These are phyloP conservation scores for Panurus biarmicus DNA, from an alignment of 2,113 vertebrate species.

Conservation along the genomic window DNA sequence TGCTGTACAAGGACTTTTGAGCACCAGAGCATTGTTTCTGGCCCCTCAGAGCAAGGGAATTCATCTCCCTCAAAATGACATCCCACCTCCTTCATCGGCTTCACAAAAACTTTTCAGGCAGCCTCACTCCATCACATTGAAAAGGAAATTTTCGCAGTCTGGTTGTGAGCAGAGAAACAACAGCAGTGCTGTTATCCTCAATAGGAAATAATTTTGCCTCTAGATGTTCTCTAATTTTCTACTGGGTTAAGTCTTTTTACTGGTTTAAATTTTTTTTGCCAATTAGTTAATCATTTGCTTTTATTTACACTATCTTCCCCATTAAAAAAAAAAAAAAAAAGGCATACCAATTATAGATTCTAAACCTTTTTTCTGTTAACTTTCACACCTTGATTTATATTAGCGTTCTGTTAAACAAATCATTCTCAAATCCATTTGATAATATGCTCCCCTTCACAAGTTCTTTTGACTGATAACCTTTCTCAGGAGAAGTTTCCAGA, in stretches of 20 bases:
- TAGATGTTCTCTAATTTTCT: not conserved
- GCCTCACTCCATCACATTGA: not conserved
- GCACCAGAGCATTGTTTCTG: not conserved
- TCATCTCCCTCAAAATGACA: not conserved
- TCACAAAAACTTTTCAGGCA: not conserved
- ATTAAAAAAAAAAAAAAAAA: not conserved
- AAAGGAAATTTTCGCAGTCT: not conserved
- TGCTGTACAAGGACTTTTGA: not conserved
- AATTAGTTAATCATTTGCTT: not conserved
- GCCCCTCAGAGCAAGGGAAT: not conserved
- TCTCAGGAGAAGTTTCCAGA: not conserved
- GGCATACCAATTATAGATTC: not conserved
- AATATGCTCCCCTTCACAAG: not conserved
- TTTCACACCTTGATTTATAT: not conserved
- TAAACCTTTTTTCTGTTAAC: not conserved
- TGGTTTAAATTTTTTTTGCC: accelerated
- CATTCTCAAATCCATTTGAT: not conserved
- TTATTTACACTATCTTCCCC: not conserved
- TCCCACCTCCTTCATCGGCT: not conserved
- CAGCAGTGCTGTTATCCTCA: not conserved
- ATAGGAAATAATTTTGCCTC: not conserved
- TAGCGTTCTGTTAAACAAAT: not conserved
- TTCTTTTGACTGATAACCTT: not conserved
- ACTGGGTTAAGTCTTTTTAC: not conserved
- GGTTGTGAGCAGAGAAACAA: not conserved